Evolutionary conservation across 2,797 vertebrate genomes (phyloP).

Genomic region (Echiichthys vipera): DNA sequence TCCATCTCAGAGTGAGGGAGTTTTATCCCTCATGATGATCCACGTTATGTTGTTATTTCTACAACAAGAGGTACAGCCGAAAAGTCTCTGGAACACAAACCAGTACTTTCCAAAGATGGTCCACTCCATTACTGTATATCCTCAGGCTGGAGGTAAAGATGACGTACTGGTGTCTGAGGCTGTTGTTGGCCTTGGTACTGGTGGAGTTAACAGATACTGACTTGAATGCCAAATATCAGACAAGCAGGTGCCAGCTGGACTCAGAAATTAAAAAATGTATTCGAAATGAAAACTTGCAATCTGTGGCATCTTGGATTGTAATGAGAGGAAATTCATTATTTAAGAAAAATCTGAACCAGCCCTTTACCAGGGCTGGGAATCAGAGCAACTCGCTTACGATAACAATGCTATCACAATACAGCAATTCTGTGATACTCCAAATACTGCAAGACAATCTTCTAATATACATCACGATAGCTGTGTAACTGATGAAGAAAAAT

Average conservation of each 20-base stretch:
- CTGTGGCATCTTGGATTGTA: neutral
- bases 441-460: too few relatives aligned
- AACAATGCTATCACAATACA: too few relatives aligned
- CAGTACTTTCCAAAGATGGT: conserved; percentile 40
- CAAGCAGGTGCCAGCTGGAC: too few relatives aligned
- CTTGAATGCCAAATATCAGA: neutral
- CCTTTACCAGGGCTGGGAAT: too few relatives aligned
- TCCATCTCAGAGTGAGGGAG: conserved; percentile 42
- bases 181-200: neutral
- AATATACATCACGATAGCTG: too few relatives aligned
- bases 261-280: too few relatives aligned
- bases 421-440: too few relatives aligned
- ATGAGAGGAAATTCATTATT: neutral
- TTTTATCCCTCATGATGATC: conserved; percentile 46
- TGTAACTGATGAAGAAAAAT: too few relatives aligned
- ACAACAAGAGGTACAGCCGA: neutral
- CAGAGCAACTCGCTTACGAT: too few relatives aligned
- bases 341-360: neutral
- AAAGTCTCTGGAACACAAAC: conserved; percentile 14
- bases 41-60: conserved; percentile 5
- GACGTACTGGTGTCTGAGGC: neutral
- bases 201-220: neutral
- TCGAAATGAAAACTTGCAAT: neutral
- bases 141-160: conserved; percentile 2
- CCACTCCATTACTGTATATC: conserved; percentile 1